phyloP scores from a whole-genome alignment of 2,113 vertebrate genomes.

The Antechinus flavipes region DNA sequence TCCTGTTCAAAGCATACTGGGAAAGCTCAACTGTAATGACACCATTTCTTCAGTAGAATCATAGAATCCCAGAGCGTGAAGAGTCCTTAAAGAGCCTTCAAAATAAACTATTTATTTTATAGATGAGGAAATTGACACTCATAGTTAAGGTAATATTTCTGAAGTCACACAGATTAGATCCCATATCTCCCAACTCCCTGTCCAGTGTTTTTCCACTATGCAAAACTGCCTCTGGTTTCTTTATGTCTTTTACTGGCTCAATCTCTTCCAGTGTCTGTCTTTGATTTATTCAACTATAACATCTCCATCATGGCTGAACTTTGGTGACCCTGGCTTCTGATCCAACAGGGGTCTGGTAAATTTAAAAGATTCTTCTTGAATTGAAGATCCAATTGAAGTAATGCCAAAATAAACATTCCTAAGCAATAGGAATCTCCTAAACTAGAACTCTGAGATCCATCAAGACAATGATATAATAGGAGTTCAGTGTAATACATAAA shows the following conservation, averaged over 20 bases:
- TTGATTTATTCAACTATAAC: conserved; percentile 74
- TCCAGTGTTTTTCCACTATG: not conserved
- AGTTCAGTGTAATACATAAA: not conserved
- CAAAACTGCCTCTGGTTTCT: not conserved
- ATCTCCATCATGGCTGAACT: conserved; percentile 12
- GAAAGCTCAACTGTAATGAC: not conserved
- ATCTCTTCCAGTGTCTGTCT: not conserved
- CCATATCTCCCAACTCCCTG: not conserved
- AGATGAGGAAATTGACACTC: not conserved
- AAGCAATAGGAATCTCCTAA: not conserved
- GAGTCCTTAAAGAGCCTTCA: not conserved
- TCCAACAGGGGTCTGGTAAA: conserved; percentile 27
- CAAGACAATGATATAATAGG: not conserved
- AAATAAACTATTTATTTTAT: not conserved
- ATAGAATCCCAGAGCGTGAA: not conserved
- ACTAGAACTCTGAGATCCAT: not conserved
- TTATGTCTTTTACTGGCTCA: not conserved
- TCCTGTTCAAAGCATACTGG: not conserved
- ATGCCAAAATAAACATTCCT: conserved; percentile 5
- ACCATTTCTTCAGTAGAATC: not conserved
- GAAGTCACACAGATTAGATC: not conserved
- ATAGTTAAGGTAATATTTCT: not conserved
- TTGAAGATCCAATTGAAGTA: conserved; percentile 3
- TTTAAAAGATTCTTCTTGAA: conserved; percentile 2
- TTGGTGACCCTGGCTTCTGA: conserved; percentile 69